phyloP scores from a whole-genome alignment of 2,797 vertebrate species.

The Thunnus albacares region DNA sequence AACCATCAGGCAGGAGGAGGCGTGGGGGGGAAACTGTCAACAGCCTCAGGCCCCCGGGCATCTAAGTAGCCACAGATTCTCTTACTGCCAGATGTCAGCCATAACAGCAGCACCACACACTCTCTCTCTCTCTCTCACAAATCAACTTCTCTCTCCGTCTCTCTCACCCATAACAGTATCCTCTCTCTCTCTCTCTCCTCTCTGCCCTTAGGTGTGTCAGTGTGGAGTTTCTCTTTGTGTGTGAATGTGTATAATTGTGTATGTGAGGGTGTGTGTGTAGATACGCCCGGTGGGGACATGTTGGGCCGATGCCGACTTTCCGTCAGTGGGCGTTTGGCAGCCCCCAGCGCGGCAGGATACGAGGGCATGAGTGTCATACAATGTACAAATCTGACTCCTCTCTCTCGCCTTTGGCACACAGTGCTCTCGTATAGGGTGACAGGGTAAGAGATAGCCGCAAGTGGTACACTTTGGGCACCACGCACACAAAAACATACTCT shows the following conservation, averaged over 20 bases:
- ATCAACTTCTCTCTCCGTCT: slow-evolving; percentile 51
- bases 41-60: slow-evolving; percentile 65
- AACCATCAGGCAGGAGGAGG: slow-evolving; percentile 64
- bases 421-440: slow-evolving; percentile 59
- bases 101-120: slow-evolving; percentile 54
- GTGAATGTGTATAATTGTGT: slow-evolving; percentile 16
- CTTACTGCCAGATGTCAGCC: slow-evolving; percentile 85
- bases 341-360: slow-evolving; percentile 10
- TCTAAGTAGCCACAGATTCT: slow-evolving; percentile 78
- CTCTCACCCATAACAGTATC: slow-evolving; percentile 55
- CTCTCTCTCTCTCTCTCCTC: slow-evolving; percentile 47
- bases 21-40: slow-evolving; percentile 60
- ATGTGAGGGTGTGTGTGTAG: slow-evolving; percentile 24
- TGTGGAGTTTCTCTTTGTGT: slow-evolving; percentile 53
- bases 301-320: slow-evolving; percentile 65
- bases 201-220: slow-evolving; percentile 65
- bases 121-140: slow-evolving; percentile 55
- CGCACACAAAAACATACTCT: slow-evolving; percentile 32
- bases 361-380: slow-evolving; percentile 47
- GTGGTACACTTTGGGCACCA: slow-evolving; percentile 44
- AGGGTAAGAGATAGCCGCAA: slow-evolving; percentile 59
- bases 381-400: slow-evolving; percentile 49
- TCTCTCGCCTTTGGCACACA: slow-evolving; percentile 52
- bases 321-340: slow-evolving; percentile 63
- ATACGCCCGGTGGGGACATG: slow-evolving; percentile 41